Percentiles rank a stretch among this genome's conserved stretches.
phyloP scores from a whole-genome alignment of 2,888 invertebrate genomes.

The Ligdia adustata region DNA sequence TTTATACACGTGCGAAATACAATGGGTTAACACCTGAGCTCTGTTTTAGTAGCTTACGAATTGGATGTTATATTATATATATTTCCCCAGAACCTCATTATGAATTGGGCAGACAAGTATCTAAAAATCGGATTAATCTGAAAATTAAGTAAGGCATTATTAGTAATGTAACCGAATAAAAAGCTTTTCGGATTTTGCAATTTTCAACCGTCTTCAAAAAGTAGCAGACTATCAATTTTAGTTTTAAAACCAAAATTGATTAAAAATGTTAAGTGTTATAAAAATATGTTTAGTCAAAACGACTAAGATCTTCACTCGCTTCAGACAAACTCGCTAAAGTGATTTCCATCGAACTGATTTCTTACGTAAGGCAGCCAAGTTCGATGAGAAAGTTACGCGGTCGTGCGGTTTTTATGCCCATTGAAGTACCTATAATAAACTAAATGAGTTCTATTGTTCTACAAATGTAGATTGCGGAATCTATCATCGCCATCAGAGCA shows the following conservation, averaged over 20 bases:
- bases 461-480: slow-evolving; percentile 7
- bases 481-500: background rate
- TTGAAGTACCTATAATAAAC: slow-evolving; percentile 33
- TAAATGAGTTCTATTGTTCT: slow-evolving; percentile 30
- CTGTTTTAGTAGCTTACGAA: background rate
- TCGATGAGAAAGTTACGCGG: slow-evolving; percentile 46
- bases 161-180: no score
- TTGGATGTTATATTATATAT: background rate
- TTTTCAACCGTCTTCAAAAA: no score
- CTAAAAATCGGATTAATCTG: no score
- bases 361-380: slow-evolving; percentile 44
- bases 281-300: no score
- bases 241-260: no score
- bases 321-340: slow-evolving; percentile 10
- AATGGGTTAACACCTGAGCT: slow-evolving; percentile 16
- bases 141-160: no score
- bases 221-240: no score
- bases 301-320: no score
- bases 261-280: no score
- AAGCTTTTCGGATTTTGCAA: no score
- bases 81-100: no score
- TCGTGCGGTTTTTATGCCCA: slow-evolving; percentile 34
- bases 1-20: slow-evolving; percentile 15
- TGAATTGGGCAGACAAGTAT: no score
- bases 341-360: slow-evolving; percentile 30